Evolutionary conservation across 1,140 invertebrate species (phyloP), one percentile per base, ranked within the genome.

Genomic region (Pinna nobilis): DNA sequence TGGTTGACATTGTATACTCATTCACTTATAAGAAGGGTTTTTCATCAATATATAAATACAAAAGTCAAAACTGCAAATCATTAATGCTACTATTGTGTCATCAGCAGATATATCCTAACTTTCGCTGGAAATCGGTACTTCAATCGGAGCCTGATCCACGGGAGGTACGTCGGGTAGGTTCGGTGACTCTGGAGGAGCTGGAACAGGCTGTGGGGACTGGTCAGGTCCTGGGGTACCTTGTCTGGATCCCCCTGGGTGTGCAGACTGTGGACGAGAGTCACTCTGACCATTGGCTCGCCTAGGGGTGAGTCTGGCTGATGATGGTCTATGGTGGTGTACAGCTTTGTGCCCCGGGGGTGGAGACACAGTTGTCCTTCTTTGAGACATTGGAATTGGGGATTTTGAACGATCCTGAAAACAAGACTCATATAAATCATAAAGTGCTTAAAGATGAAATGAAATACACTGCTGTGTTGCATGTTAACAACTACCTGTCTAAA

Each of bases 251-350:
- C 47, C 47, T 33, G 53, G 68, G 28, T 57, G 68, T 32, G 74
- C 74, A 15, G 74, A 76, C 49, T 71, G 68, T n/a, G 74, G 74
- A 2, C 74, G 41, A 20, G 57, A 67, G 15, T 57, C 50, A 70
- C 39, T 18, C 33, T 60, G 60, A 32, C 60, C 55, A 23, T 63
- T 55, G 20, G 68, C 47, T 41, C 67, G 53, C n/a, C 68, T 41
- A 51, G 74, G 68, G 25, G 74, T 63, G 18, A 33, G 39, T 44
- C 69, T 41, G n/a, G 74, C 74, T 7, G 74, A 76, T 13, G 57
- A 47, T 39, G 74, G 74, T 30, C 74, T 32, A 11, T 50, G 64
- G 7, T 28, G n/a, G 18, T 59, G 59, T 35, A 63, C 37, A 15
- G 44, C 59, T 35, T 37, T 39, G 23, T 63, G 59, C 35, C 59